Base-by-base conservation (phyloP, 2,888 invertebrate species). In the Adelognathus sp. region DNA sequence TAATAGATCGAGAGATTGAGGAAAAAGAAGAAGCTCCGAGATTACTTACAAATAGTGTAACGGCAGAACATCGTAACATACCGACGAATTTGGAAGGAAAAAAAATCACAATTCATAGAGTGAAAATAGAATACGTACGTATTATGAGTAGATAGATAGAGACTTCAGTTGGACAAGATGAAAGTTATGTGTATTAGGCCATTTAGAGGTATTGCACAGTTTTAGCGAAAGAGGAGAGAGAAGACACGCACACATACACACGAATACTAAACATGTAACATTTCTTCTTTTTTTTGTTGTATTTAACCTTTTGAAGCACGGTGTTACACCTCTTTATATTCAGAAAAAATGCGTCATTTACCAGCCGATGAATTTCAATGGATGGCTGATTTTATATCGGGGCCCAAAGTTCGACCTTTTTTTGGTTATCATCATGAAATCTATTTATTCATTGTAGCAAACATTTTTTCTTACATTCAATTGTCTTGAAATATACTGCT, bases 51-150 rank as follows among this genome's bases (percentile, higher is more conserved):
- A 60, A 41, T 54, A 31, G 54, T 41, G 72, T 72, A 56, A 46
- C 33, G 31, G n/a, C n/a, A n/a, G n/a, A n/a, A n/a, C n/a, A n/a
- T n/a, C n/a, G n/a, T n/a, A 33, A 16, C 2, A 16, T 72, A 61
- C n/a, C 39, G 5, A 4, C 4, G 31, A 79, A 58, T 85, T 78
- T 81, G 69, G 71, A 79, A 83, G 70, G 81, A 75, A 27, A 63
- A 82, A 81, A 83, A 81, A 76, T 2, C n/a, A 41, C 79, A 78
- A 82, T 80, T 77, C 54, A 75, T 83, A 87, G 82, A 87, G 85
- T 81, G 84, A 81, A 83, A 85, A 87, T 82, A 87, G 84, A 87
- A 87, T 90, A 90, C 88, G 89, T 91, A 91, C 90, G 90, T 90
- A 88, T 82, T 77, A 86, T 86, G 85, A 87, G 88, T 83, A 88